phyloP scores from a whole-genome alignment of 1,140 invertebrate genomes.

The Caenorhabditis inopinata region DNA sequence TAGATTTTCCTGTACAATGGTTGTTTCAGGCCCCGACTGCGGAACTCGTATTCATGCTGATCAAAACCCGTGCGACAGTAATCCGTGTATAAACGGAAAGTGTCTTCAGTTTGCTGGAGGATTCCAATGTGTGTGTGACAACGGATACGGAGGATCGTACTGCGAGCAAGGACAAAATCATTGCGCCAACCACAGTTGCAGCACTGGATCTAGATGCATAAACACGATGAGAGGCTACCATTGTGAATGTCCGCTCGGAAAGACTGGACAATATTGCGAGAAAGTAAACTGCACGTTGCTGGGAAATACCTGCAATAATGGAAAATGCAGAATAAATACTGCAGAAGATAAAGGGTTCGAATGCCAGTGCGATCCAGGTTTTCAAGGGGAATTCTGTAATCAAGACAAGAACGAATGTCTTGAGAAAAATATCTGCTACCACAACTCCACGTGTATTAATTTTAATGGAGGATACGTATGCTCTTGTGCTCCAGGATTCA shows the following conservation, averaged over 20 bases:
- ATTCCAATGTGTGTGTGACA: background rate
- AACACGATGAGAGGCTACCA: slow-evolving; percentile 92
- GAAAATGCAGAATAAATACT: slow-evolving; percentile 33
- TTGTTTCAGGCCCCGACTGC: background rate
- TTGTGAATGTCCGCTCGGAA: slow-evolving; percentile 90
- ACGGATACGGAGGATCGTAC: slow-evolving; percentile 67
- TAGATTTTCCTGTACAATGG: background rate
- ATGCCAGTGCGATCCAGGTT: slow-evolving; percentile 77
- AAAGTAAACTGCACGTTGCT: slow-evolving; percentile 38
- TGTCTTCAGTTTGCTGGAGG: background rate
- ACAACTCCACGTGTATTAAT: slow-evolving; percentile 90
- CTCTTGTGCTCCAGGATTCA: slow-evolving; percentile 38
- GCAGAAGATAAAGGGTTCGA: slow-evolving; percentile 19
- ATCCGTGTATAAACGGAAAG: slow-evolving; percentile 2
- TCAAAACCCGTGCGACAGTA: background rate
- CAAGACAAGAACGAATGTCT: slow-evolving; percentile 85
- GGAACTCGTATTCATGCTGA: background rate
- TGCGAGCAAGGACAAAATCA: slow-evolving; percentile 50
- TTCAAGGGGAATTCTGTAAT: slow-evolving; percentile 78
- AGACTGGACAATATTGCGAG: slow-evolving; percentile 67
- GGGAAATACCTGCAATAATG: slow-evolving; percentile 65
- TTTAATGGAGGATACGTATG: slow-evolving; percentile 73
- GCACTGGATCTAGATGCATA: slow-evolving; percentile 86
- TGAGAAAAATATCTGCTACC: slow-evolving; percentile 73
- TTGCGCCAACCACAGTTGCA: slow-evolving; percentile 46